These are phyloP conservation scores for Dromaius novaehollandiae DNA, from an alignment of 2,113 vertebrate species.

Conservation along the genomic window DNA sequence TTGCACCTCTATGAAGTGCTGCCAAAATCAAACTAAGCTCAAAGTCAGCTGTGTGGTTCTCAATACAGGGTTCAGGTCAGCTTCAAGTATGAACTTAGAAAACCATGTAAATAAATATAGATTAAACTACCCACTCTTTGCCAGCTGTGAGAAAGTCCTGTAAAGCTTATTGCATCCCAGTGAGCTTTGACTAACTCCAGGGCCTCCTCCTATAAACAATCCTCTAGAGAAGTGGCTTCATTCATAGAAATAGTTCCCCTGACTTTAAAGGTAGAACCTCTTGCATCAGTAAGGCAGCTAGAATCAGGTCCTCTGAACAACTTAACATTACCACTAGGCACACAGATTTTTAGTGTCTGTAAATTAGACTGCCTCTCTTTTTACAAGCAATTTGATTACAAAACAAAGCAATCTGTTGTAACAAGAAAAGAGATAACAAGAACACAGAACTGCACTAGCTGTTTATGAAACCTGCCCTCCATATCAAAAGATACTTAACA, in stretches of 20 bases:
- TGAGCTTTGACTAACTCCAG: not conserved
- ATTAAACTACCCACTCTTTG: not conserved
- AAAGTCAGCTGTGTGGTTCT: not conserved
- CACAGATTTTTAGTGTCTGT: too few species aligned
- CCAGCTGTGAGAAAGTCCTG: not conserved
- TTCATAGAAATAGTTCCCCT: not conserved
- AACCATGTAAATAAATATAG: not conserved
- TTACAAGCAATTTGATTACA: not conserved
- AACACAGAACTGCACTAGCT: not conserved
- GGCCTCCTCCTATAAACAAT: not conserved
- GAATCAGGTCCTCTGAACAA: not conserved
- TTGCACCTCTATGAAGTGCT: not conserved
- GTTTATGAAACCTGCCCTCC: not conserved
- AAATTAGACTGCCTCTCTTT: not conserved
- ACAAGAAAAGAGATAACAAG: not conserved
- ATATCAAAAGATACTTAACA: not conserved
- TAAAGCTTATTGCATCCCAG: not conserved
- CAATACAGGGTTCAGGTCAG: not conserved
- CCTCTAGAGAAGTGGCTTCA: not conserved
- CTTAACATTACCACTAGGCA: not conserved
- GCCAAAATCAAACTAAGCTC: not conserved
- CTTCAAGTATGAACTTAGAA: not conserved
- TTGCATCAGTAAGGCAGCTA: rapidly evolving
- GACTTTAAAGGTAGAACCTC: rapidly evolving
- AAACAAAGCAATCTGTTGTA: not conserved